Base-by-base conservation (phyloP, 2,797 vertebrate genomes). In the Coregonus sp. region DNA sequence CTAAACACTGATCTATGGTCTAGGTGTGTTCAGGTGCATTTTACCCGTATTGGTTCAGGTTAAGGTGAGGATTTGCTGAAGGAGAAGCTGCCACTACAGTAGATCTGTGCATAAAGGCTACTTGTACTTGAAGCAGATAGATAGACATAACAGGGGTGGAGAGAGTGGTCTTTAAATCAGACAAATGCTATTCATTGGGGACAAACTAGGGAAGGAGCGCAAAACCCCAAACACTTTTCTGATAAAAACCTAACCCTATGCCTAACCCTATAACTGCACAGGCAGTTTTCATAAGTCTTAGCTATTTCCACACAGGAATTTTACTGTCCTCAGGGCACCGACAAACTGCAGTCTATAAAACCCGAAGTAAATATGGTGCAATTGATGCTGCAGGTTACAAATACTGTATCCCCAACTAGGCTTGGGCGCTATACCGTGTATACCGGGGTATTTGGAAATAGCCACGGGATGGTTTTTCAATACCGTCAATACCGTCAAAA, bases 331-430 rank as follows among this genome's bases (percentile, higher is more conserved):
- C 87, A 54, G 40, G 35, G 83, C 75, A 68, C 77, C 87, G 88
- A 86, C 90, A 87, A 88, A 87, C 75, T 4, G 0, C 74, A 88
- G 92, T 93, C 90, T 84, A 90, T 91, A 89, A 75, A 85, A 89
- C 88, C 91, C 15, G 88, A 87, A 84, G 82, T 90, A 91, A 90
- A 90, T 84, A 50, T 84, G 85, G 89, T 85, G 88, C 85, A 86
- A 87, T 73, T 11, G 14, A 67, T 16, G 15, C 20, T 16, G 65
- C 29, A 3, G 15, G 14, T 35, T 35, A 5, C 4, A 35, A 16
- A 31, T 5, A 67, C 63, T 5, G 25, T 15, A 61, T 20, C 18
- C 9, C 40, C 2, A 33, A 33, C 31, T 33, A 33, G 31, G 31
- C 31, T 33, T 33, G 31, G 31, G 31, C 31, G 3, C 31, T 33